Percentiles rank a stretch among this genome's conserved stretches.
These are phyloP conservation scores for Tyrophagus putrescentiae DNA, from an alignment of 1,140 invertebrate genomes.

Conservation along the genomic window DNA sequence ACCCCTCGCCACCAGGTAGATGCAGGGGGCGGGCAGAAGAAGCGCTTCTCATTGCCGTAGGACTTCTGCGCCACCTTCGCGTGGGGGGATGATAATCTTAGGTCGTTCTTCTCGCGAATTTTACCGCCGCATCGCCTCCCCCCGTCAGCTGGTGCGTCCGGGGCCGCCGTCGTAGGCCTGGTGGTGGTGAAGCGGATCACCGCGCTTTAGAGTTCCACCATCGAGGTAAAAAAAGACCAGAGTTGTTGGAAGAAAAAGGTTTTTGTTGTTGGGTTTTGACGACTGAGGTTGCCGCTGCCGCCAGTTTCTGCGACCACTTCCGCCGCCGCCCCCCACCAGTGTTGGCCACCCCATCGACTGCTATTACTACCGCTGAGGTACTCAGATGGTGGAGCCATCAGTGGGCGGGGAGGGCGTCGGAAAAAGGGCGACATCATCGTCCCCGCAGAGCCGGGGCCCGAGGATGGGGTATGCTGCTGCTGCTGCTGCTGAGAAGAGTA, in stretches of 20 bases:
- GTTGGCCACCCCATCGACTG: no score
- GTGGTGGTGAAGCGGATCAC: slow-evolving; percentile 25
- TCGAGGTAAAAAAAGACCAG: background rate
- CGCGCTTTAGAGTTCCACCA: background rate
- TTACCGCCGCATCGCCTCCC: slow-evolving; percentile 90
- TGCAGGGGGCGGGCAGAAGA: slow-evolving; percentile 98
- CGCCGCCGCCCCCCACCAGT: background rate
- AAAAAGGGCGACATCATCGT: slow-evolving; percentile 9
- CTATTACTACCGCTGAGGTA: background rate
- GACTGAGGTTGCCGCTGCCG: background rate
- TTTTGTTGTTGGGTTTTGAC: background rate
- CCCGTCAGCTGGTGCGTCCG: slow-evolving; percentile 49
- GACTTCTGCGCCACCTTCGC: slow-evolving; percentile 98
- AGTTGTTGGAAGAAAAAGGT: background rate
- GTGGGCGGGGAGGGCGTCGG: slow-evolving; percentile 6
- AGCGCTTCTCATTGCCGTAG: slow-evolving; percentile 98
- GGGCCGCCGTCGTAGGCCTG: slow-evolving; percentile 28
- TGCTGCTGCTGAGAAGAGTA: background rate
- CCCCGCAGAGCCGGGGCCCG: background rate
- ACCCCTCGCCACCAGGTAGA: slow-evolving; percentile 96
- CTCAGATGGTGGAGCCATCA: background rate
- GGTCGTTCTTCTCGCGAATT: slow-evolving; percentile 80
- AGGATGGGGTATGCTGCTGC: background rate
- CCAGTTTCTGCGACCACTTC: background rate
- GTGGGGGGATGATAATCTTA: slow-evolving; percentile 91